Conservation (phyloP, 2,888 invertebrate species). For the Matsumyia berberina region DNA sequence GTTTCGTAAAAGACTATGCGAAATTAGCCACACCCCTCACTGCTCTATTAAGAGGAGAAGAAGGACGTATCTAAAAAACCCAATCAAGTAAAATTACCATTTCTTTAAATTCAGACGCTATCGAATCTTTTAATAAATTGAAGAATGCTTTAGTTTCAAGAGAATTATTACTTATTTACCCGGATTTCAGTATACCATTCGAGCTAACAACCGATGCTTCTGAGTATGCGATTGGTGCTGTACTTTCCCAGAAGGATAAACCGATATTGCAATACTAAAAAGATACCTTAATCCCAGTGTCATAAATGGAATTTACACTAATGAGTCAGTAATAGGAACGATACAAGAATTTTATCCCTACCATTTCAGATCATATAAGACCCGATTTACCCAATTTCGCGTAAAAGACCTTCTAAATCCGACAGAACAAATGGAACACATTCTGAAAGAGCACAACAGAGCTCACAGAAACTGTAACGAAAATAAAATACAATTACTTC, state of each 20-base stretch:
- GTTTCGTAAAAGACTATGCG: slow-evolving; percentile 36
- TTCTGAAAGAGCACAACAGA: slow-evolving; percentile 34
- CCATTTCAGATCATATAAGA: no score
- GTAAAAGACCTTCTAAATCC: slow-evolving; percentile 21
- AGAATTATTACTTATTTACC: slow-evolving; percentile 23
- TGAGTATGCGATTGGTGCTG: slow-evolving; percentile 38
- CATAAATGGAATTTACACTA: slow-evolving; percentile 18
- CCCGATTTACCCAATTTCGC: slow-evolving; percentile 1
- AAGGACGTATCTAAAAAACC: slow-evolving; percentile 49
- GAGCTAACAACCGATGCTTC: slow-evolving; percentile 60
- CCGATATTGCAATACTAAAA: slow-evolving; percentile 39
- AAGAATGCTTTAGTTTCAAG: slow-evolving; percentile 16
- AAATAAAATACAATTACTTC: slow-evolving; percentile 12
- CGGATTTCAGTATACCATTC: slow-evolving; percentile 24
- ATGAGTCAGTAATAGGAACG: slow-evolving; percentile 9
- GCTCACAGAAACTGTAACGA: slow-evolving; percentile 29
- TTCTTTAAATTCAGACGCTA: not conserved
- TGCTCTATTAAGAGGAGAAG: slow-evolving; percentile 54
- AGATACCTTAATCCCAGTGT: slow-evolving; percentile 10
- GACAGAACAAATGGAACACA: slow-evolving; percentile 5
- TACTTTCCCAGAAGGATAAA: slow-evolving; percentile 20
- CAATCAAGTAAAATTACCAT: slow-evolving; percentile 12
- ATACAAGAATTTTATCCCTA: no score
- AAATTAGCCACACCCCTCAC: slow-evolving; percentile 37
- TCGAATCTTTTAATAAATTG: slow-evolving; percentile 20